phyloP scores from a whole-genome alignment of 37 sponge, comb jelly and placozoan genomes.

The Tethya wilhelma region DNA sequence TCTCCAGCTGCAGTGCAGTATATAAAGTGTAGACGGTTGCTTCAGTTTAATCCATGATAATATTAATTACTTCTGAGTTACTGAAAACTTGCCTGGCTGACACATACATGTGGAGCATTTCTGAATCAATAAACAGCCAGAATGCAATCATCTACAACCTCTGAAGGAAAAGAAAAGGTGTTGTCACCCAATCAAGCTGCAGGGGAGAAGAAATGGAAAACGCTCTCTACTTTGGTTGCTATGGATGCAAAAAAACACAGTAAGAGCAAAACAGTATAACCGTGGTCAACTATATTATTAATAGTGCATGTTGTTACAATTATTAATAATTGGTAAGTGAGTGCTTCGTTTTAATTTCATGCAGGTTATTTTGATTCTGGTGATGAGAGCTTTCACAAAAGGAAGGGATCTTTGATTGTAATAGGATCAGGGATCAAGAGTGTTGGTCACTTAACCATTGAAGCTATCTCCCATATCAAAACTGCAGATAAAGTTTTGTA shows the following conservation, averaged over 20 bases:
- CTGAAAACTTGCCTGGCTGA: too few relatives aligned
- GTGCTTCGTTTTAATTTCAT: too few relatives aligned
- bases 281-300: not conserved
- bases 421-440: slow-evolving; percentile 13
- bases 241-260: not conserved
- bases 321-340: not conserved
- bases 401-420: not conserved
- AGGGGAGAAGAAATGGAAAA: not conserved
- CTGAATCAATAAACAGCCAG: too few relatives aligned
- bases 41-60: too few relatives aligned
- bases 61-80: too few relatives aligned
- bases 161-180: too few relatives aligned
- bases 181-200: not conserved
- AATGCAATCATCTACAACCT: too few relatives aligned
- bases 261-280: not conserved
- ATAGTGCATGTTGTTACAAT: not conserved
- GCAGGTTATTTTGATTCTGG: not conserved
- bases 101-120: too few relatives aligned
- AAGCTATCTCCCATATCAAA: slow-evolving; percentile 19
- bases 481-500: slow-evolving; percentile 27
- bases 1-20: too few relatives aligned
- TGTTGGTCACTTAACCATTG: slow-evolving; percentile 22
- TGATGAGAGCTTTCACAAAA: not conserved
- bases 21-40: too few relatives aligned
- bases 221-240: not conserved